Base-by-base conservation (phyloP, 2,113 vertebrate genomes). In the Probosciger aterrimus region DNA sequence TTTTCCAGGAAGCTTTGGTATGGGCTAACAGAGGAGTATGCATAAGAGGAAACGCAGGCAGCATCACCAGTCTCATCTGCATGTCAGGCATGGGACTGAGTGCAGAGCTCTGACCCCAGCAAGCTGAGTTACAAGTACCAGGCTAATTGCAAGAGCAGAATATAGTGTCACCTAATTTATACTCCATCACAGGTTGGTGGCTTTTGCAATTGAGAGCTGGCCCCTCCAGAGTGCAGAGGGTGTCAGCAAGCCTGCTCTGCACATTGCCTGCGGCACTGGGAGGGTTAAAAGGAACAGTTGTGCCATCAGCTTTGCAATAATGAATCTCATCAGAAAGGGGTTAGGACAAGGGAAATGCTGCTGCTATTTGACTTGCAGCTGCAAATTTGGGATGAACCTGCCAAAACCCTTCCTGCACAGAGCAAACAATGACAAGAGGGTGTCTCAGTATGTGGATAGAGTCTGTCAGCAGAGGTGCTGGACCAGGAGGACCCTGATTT, bases 11-110 rank as follows among this genome's bases (percentile, higher is more conserved):
- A 24, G 50, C 1, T 60, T 6, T 53, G 39, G 35, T 27, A 35
- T 47, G 73, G 67, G 49, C 31, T 41, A 6, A 41, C 28, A 55
- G 39, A 62, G 35, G 47, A 49, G 15, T 7, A 20, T 2, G 43
- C 33, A 12, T n/a, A 4, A 0, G 3, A 18, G 11, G 5, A 12
- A 63, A 44, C 0, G 37, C 0, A 6, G 53, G 69, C 62, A 65
- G 89, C 43, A 4, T 31, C 18, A 20, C 12, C 46, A 53, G 39
- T 1, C 73, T 84, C 89, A 75, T 73, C 87, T 90, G 86, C 86
- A 76, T 14, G 0, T 44, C 77, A 63, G 50, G 64, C 91, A 81
- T 9, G 19, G 33, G 75, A 43, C 28, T 5, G 74, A 44, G 80
- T 1, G 60, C 74, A 57, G 52, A 3, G 57, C 52, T 41, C 44